These are phyloP conservation scores for Marisa cornuarietis DNA, from an alignment of 1,140 invertebrate species.

Conservation along the genomic window DNA sequence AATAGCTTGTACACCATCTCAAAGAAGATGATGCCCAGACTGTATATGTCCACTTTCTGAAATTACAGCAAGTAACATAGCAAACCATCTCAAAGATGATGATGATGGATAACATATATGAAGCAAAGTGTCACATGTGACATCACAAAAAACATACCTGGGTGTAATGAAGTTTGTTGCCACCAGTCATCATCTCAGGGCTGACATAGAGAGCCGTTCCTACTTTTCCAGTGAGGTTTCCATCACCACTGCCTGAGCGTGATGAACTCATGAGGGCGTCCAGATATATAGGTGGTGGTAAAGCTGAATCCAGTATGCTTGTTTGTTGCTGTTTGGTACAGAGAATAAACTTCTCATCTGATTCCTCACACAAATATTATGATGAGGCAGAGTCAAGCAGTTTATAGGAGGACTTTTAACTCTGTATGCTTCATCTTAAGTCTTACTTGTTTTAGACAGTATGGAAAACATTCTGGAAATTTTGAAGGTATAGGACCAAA, in stretches of 20 bases:
- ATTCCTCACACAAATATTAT: neutral
- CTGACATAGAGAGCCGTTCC: conserved; percentile 94
- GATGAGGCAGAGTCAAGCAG: too few relatives aligned
- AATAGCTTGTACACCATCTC: conserved; percentile 88
- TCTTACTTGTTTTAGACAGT: too few relatives aligned
- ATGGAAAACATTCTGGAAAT: too few relatives aligned
- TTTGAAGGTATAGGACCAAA: too few relatives aligned
- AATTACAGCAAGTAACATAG: conserved; percentile 11
- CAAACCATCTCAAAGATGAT: too few relatives aligned
- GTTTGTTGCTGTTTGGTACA: conserved; percentile 25
- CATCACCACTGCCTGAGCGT: conserved; percentile 53
- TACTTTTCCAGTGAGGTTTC: conserved; percentile 78
- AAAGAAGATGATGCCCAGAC: conserved; percentile 67
- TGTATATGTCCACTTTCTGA: conserved; percentile 86
- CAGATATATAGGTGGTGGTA: conserved; percentile 30
- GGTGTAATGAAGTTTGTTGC: conserved; percentile 57
- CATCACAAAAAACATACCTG: conserved; percentile 42
- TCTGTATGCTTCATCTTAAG: too few relatives aligned
- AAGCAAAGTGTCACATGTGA: too few relatives aligned
- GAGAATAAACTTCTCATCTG: neutral
- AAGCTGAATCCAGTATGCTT: conserved; percentile 32
- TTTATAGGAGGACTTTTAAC: too few relatives aligned
- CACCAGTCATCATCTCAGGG: conserved; percentile 82
- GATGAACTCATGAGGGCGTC: conserved; percentile 40
- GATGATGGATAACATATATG: too few relatives aligned